Evolutionary conservation across 2,888 invertebrate species (phyloP).

Genomic region (Pachycephus smyrnensis): DNA sequence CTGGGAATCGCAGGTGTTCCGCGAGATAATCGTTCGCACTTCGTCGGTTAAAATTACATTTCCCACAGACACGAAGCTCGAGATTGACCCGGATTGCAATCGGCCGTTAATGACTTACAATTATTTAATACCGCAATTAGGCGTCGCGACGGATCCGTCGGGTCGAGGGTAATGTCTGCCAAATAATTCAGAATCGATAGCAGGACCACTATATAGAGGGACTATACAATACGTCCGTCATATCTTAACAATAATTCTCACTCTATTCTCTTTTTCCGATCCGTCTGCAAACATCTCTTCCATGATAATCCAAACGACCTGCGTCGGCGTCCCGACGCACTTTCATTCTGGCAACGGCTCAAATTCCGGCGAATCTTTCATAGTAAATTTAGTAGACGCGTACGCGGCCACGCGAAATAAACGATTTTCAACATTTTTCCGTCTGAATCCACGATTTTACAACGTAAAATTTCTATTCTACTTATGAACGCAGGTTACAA

Average conservation of each 20-base stretch:
- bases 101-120: neutral
- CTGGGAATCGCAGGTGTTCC: conserved; percentile 64
- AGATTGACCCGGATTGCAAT: neutral
- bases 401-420: neutral
- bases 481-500: neutral
- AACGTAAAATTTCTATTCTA: neutral
- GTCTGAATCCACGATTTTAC: neutral
- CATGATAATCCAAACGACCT: neutral
- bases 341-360: conserved; percentile 19
- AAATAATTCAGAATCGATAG: neutral
- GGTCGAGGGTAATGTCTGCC: conserved; percentile 28
- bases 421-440: neutral
- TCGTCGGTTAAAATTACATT: conserved; percentile 46
- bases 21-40: conserved; percentile 57
- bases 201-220: neutral
- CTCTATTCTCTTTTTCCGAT: neutral
- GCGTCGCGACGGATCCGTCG: conserved; percentile 4
- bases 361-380: conserved; percentile 18
- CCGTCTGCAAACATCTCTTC: neutral
- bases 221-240: neutral
- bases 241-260: neutral
- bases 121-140: neutral
- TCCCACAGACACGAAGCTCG: conserved; percentile 45
- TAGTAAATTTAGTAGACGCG: conserved; percentile 17
- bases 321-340: neutral